Evolutionary conservation across 2,797 vertebrate species (phyloP).

Genomic region (Enteromius thamalakanensis): DNA sequence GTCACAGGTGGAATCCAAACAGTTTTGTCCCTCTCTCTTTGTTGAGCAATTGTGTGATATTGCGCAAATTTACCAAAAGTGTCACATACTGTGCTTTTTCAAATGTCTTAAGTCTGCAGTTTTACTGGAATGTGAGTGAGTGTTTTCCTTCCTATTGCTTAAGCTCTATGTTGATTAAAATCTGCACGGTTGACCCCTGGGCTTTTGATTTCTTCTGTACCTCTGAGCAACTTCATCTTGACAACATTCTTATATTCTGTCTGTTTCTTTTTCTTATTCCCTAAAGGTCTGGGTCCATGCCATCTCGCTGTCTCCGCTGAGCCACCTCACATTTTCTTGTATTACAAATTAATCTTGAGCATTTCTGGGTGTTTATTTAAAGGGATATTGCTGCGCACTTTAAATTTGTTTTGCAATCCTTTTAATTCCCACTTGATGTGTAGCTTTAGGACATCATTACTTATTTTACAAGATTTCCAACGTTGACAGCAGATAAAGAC

Average conservation of each 20-base stretch:
- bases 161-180: not conserved
- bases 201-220: not conserved
- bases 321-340: not conserved
- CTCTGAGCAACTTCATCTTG: not conserved
- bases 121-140: not conserved
- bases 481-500: not conserved
- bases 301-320: not conserved
- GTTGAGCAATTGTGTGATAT: not conserved
- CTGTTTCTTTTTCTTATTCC: not conserved
- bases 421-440: not conserved
- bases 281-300: constrained; percentile 7
- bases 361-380: not conserved
- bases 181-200: not conserved
- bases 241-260: not conserved
- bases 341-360: not conserved
- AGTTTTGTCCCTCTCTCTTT: not conserved
- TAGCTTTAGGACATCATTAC: not conserved
- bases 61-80: not conserved
- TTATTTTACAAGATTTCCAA: not conserved
- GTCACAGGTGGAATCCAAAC: not conserved
- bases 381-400: not conserved
- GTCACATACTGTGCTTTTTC: not conserved
- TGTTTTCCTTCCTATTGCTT: not conserved
- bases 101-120: not conserved
- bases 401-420: not conserved